A percentile compares a stretch with the other conserved stretches of the same genome.
Conservation (phyloP, 2,888 invertebrate species). For the Drosophila nigritarsus region DNA sequence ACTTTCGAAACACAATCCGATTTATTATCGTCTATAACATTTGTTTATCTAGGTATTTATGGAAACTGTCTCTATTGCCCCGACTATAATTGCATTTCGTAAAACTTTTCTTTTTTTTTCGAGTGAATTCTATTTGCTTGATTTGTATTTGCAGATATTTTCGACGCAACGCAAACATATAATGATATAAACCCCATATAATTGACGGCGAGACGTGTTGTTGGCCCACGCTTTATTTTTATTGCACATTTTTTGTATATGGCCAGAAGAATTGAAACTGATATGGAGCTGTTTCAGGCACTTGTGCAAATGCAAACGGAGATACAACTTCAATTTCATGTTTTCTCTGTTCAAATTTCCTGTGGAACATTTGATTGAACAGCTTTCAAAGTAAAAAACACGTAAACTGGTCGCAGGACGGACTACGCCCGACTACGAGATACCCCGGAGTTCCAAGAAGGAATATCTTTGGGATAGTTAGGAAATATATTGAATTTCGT, state of each 20-base stretch:
- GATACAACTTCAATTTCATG: constrained; percentile 13
- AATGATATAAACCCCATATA: too few relatives aligned
- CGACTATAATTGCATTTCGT: constrained; percentile 1
- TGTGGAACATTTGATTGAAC: constrained; percentile 21
- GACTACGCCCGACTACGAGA: background rate
- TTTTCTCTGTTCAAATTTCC: background rate
- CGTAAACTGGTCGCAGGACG: background rate
- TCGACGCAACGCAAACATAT: background rate
- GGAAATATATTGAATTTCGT: background rate
- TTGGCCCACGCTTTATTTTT: background rate
- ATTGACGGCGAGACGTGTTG: constrained; percentile 13
- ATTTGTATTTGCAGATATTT: constrained; percentile 5
- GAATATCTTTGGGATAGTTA: background rate
- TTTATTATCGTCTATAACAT: constrained; percentile 7
- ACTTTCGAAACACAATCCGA: background rate
- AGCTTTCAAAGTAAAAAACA: constrained; percentile 48
- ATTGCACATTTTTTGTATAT: background rate
- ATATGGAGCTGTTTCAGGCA: constrained; percentile 25
- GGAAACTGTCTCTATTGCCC: background rate
- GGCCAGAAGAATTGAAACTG: constrained; percentile 24
- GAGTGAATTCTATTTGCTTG: constrained; percentile 4
- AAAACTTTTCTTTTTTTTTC: background rate
- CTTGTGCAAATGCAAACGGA: constrained; percentile 47
- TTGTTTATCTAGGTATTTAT: background rate
- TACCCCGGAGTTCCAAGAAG: background rate